Conservation (phyloP, 1,140 invertebrate species). For the Venturia canescens region DNA sequence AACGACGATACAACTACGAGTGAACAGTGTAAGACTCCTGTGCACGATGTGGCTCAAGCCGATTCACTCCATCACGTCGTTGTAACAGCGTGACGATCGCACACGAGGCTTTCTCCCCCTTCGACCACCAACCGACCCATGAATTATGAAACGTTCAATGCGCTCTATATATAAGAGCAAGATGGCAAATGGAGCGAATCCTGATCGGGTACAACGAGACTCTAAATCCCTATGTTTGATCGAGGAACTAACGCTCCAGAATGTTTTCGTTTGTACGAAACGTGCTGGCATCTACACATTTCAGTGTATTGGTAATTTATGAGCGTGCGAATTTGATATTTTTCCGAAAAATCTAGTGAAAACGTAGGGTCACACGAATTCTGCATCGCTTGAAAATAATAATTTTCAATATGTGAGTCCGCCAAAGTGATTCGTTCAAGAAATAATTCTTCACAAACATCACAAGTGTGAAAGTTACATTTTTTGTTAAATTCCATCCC, state of each 20-base stretch:
- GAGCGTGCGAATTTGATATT: not conserved
- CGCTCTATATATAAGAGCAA: conserved; percentile 16
- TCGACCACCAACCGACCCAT: conserved; percentile 39
- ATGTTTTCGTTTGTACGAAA: not conserved
- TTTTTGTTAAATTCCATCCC: not conserved
- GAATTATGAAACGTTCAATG: conserved; percentile 42
- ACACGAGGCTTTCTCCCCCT: conserved; percentile 27
- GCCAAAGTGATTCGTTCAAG: no score
- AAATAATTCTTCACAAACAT: no score
- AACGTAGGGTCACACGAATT: no score
- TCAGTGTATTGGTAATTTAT: not conserved
- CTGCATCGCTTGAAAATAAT: no score
- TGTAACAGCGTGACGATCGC: conserved; percentile 38
- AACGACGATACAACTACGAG: conserved; percentile 36
- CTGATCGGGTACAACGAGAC: conserved; percentile 18
- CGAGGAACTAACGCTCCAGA: conserved; percentile 1
- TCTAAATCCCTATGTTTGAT: not conserved
- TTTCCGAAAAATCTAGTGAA: no score
- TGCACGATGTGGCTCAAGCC: conserved; percentile 22
- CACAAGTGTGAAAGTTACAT: not conserved
- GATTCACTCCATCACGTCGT: conserved; percentile 41
- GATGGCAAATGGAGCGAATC: conserved; percentile 37
- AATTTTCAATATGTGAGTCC: no score
- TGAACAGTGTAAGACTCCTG: not conserved
- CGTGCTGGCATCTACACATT: not conserved